Evolutionary conservation across 2,113 vertebrate species (phyloP).

Genomic region (Siniperca knerii): DNA sequence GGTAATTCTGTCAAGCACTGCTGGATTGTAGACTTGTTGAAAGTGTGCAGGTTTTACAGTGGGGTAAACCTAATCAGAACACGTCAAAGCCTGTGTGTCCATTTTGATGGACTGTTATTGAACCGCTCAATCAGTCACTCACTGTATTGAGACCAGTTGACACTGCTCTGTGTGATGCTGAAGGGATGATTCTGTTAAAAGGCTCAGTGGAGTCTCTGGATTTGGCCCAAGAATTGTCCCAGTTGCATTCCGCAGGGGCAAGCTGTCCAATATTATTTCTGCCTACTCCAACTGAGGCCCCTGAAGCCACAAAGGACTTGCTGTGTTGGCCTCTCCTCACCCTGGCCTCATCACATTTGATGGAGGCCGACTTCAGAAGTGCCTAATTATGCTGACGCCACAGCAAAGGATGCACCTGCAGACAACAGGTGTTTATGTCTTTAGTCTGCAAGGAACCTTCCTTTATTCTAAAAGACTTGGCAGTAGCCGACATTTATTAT

Average conservation of each 20-base stretch:
- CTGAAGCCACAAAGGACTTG: slow-evolving; percentile 76
- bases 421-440: slow-evolving; percentile 76
- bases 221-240: slow-evolving; percentile 50
- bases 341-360: slow-evolving; percentile 44
- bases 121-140: background rate
- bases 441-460: background rate
- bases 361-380: slow-evolving; percentile 53
- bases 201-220: slow-evolving; percentile 60
- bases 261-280: slow-evolving; percentile 78
- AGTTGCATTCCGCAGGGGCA: slow-evolving; percentile 77
- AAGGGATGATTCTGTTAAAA: slow-evolving; percentile 57
- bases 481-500: slow-evolving; percentile 14
- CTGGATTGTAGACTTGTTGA: background rate
- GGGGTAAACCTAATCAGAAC: slow-evolving; percentile 33
- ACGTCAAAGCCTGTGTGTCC: background rate
- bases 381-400: slow-evolving; percentile 67
- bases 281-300: slow-evolving; percentile 65
- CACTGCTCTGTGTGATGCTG: slow-evolving; percentile 23
- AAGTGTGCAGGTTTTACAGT: slow-evolving; percentile 22
- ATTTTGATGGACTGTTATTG: background rate
- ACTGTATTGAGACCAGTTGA: slow-evolving; percentile 21
- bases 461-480: slow-evolving; percentile 23
- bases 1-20: background rate
- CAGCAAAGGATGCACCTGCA: slow-evolving; percentile 73
- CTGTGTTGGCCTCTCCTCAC: slow-evolving; percentile 71